Conservation (phyloP, 2,113 vertebrate species). For the Alligator mississippiensis region DNA sequence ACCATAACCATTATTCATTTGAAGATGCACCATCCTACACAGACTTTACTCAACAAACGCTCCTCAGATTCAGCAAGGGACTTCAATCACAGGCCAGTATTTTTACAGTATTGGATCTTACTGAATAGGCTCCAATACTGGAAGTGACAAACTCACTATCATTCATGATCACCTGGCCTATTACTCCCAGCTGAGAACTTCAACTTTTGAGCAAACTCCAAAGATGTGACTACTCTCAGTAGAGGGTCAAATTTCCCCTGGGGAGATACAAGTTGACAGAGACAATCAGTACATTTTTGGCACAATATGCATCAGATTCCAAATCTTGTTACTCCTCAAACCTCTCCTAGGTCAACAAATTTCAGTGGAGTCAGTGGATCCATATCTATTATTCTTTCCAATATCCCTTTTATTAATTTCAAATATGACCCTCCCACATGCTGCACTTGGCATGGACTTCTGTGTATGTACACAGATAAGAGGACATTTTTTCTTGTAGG, state of each 20-base stretch:
- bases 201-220: not conserved
- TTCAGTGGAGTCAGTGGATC: not conserved
- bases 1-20: not conserved
- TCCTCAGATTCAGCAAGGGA: not conserved
- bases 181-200: conserved; percentile 1
- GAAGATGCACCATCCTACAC: not conserved
- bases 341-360: not conserved
- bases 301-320: rapidly evolving
- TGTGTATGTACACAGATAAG: not conserved
- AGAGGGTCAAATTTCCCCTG: not conserved
- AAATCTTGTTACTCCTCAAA: not conserved
- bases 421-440: not conserved
- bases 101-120: too few relatives aligned
- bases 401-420: not conserved
- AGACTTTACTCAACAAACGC: not conserved
- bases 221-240: not conserved
- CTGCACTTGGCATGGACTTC: not conserved
- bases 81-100: not conserved
- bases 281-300: not conserved
- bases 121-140: not conserved
- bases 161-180: not conserved
- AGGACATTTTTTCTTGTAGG: not conserved
- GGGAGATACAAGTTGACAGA: not conserved
- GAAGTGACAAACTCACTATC: not conserved
- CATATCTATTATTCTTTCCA: not conserved